Evolutionary conservation across 2,888 invertebrate genomes (phyloP), one percentile per base, ranked within the genome.

Genomic region (Noctuana brunneofusca): DNA sequence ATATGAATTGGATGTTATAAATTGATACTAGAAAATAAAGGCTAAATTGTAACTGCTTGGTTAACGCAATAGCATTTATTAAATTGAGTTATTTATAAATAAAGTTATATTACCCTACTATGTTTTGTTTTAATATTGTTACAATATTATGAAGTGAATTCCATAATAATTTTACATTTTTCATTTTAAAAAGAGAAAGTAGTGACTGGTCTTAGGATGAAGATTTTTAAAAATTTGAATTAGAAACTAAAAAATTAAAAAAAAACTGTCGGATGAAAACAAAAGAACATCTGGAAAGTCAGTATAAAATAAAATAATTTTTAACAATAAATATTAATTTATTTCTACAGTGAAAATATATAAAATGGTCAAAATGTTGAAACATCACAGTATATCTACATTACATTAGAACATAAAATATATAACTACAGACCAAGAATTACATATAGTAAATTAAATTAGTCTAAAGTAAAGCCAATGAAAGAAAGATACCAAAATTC

Each of bases 1-100:
- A 41, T 53, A 43, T 27, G 27, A 18, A 8, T 50, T 38, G 22
- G 38, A 58, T 16, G 16, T 8, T 16, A 49, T n/a, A 20, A 22
- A 48, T 9, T 48, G 9, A 48, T 24, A 48, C 48, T 48, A 48
- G 9, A 1, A 35, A 1, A 18, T 3, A 46, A 46, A 3, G 11
- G 70, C 69, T 69, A 68, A 65, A 65, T 66, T 68, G 69, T 74
- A 74, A 77, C 69, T 72, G 79, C 77, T 78, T 84, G 78, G 78
- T 77, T 79, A 77, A 80, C 75, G 74, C 66, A 67, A 73, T 73
- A 76, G 76, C 79, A 80, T 80, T 80, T 84, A 84, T 76, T 78
- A 76, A 73, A 74, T 75, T 73, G 66, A 71, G 78, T 76, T 76
- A 81, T 82, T 80, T 78, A 78, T 78, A 69, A 76, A 70, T 69